These are phyloP conservation scores for Ciconia boyciana DNA, from an alignment of 2,113 vertebrate genomes.

Conservation along the genomic window DNA sequence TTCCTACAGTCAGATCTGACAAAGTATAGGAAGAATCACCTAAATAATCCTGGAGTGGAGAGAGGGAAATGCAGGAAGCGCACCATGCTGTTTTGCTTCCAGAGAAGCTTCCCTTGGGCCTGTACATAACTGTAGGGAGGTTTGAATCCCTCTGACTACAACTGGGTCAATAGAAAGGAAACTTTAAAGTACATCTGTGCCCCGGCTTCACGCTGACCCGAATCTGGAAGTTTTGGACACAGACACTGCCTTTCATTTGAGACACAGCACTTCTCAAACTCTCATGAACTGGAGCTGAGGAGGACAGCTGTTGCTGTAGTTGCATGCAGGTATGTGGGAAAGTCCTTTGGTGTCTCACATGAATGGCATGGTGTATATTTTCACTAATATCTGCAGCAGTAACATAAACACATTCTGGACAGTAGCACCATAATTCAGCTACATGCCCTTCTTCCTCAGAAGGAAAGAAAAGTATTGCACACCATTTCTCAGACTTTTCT, in stretches of 20 bases:
- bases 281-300: not conserved
- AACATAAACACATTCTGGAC: not conserved
- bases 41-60: not conserved
- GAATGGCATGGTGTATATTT: not conserved
- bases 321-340: not conserved
- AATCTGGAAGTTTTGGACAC: not conserved
- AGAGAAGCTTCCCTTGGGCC: not conserved
- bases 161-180: not conserved
- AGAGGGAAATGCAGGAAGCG: not conserved
- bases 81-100: not conserved
- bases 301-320: not conserved
- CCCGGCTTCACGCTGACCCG: fast-evolving
- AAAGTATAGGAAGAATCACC: not conserved
- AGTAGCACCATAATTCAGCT: not conserved
- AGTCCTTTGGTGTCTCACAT: not conserved
- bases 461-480: not conserved
- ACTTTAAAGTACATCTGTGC: not conserved
- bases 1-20: not conserved
- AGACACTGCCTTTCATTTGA: not conserved
- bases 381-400: not conserved
- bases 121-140: not conserved
- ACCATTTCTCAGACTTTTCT: not conserved
- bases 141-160: not conserved
- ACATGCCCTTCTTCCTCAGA: not conserved
- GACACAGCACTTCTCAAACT: not conserved